Base-by-base conservation (phyloP, 2,888 invertebrate species). In the Altica lythri region DNA sequence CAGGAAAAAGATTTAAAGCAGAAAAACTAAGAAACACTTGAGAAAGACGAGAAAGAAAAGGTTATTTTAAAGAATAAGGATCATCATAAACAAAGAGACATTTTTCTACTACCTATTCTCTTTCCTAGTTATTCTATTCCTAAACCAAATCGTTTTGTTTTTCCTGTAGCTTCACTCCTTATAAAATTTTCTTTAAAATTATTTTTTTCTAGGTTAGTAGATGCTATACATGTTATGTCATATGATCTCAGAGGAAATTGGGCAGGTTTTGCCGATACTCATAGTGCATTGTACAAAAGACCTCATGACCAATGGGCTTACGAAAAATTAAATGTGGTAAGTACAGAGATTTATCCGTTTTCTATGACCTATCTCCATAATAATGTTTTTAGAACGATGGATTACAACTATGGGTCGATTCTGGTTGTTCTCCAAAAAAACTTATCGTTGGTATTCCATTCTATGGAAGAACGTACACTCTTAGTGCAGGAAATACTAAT, bases 201-300 rank as follows among this genome's bases (percentile, higher is more conserved):
- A 13, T 32, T 8, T 37, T 22, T 27, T 59, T 64, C 46, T 69
- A 90, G 90, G 65, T 78, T 83, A 42, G 68, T 90, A 44, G 90
- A 92, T 72, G 91, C 90, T 0, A 85, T 92, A 47, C 91, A 92
- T 71, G 90, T 89, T 37, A 92, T 92, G 92, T 84, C 90, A 0
- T 92, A 92, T 72, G 92, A 92, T 75, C 80, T 92, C 38, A 81
- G 92, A 55, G 92, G 92, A 8, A 92, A 91, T 73, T 93, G 93
- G 93, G 92, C 89, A 1, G 93, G 93, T 10, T 92, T 92, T 70
- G 92, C 93, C 0, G 93, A 94, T 70, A 86, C 88, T 0, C 94
- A 94, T 72, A 92, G 92, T 66, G 90, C 93, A 1, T 78, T 94
- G 0, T 92, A 91, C 74, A 89, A 86, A 69, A 81, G 94, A 37